Evolutionary conservation across 2,888 invertebrate genomes (phyloP).

Genomic region (Ommatoiulus sabulosus): DNA sequence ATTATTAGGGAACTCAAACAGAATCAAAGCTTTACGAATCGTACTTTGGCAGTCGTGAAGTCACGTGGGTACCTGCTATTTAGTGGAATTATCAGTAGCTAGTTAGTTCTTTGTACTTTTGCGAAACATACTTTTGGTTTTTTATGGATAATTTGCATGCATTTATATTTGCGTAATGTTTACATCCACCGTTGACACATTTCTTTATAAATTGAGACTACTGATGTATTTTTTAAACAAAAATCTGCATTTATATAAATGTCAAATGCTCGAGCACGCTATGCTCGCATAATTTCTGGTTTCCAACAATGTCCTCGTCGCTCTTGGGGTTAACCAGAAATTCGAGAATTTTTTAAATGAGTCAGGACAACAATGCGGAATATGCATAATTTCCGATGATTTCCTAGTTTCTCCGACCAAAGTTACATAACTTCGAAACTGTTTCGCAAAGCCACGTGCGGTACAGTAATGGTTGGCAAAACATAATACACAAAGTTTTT

Average conservation of each 20-base stretch:
- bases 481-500: too few relatives aligned
- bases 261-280: neutral
- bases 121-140: too few relatives aligned
- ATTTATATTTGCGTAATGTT: neutral
- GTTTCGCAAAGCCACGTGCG: too few relatives aligned
- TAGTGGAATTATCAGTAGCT: too few relatives aligned
- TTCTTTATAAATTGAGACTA: neutral
- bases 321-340: conserved; percentile 1
- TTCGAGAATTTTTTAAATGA: neutral
- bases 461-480: too few relatives aligned
- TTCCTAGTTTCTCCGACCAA: neutral
- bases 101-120: too few relatives aligned
- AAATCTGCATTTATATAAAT: neutral
- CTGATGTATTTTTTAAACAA: neutral
- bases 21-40: too few relatives aligned
- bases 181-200: neutral
- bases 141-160: too few relatives aligned
- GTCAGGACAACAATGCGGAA: conserved; percentile 12
- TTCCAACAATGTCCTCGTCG: neutral
- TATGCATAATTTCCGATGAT: neutral
- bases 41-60: too few relatives aligned
- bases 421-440: too few relatives aligned
- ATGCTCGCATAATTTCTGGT: neutral
- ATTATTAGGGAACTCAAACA: too few relatives aligned
- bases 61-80: too few relatives aligned